Evolutionary conservation across 2,797 vertebrate genomes (phyloP).

Genomic region (Peromyscus nudipes): DNA sequence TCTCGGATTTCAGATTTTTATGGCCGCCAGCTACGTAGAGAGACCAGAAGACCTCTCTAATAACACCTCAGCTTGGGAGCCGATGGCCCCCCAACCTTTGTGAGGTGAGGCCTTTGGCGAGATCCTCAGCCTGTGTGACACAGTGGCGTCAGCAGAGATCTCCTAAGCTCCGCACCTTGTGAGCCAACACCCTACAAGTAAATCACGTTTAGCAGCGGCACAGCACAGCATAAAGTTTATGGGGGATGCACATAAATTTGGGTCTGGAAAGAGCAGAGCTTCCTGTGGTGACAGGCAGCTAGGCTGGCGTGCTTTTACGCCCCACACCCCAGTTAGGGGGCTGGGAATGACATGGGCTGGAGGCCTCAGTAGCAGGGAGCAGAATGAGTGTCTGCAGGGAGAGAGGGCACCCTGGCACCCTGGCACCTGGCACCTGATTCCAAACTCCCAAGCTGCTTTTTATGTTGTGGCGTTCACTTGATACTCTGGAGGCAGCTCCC

Average conservation of each 20-base stretch:
- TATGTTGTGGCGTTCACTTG: background rate
- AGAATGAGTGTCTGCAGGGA: background rate
- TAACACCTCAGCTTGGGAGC: background rate
- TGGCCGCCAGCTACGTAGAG: background rate
- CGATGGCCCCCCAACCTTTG: background rate
- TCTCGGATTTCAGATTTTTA: background rate
- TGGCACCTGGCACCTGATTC: background rate
- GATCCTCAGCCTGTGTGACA: background rate
- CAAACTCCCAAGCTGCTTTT: background rate
- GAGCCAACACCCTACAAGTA: background rate
- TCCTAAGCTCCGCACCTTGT: background rate
- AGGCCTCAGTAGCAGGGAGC: background rate
- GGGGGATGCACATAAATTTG: slow-evolving; percentile 33
- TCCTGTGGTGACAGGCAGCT: slow-evolving; percentile 57
- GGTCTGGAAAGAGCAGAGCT: slow-evolving; percentile 23
- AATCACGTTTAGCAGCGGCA: slow-evolving; percentile 35
- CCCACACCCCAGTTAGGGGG: background rate
- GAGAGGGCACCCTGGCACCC: fast-evolving
- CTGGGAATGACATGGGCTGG: background rate
- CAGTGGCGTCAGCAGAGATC: background rate
- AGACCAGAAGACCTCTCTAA: background rate
- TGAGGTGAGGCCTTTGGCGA: background rate
- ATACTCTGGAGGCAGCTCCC: background rate
- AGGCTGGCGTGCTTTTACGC: background rate
- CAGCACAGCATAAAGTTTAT: background rate